Base-by-base conservation (phyloP, 92 coral and sea anemone genomes). In the Epizoanthus rinbou region DNA sequence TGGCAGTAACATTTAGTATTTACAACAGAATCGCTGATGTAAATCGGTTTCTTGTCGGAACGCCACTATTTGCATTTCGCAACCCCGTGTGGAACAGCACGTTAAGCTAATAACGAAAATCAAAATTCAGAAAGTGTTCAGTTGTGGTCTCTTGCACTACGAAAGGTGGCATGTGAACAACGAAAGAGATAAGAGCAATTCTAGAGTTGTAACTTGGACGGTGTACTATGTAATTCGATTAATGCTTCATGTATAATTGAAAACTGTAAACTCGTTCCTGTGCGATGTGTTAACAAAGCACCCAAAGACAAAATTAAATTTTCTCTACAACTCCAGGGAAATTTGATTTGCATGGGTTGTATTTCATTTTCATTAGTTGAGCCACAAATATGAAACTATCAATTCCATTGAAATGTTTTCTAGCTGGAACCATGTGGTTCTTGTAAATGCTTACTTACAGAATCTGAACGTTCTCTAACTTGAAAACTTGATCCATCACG, bases 201-300 rank as follows among this genome's bases (percentile, higher is more conserved):
- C 22, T 60, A 39, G 70, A 78, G 39, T 45, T 78, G 54, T 78
- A 78, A 13, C 58, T 62, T 62, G 41, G 10, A 78, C 41, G 72
- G 24, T 62, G 43, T 79, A 70, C 28, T 43, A 54, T 82, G 73
- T 91, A 83, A 86, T 91, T 88, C 59, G 87, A 88, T 91, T 91
- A 91, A 76, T 60, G 82, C 64, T 60, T 85, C 80, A 80, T 88
- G 24, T 86, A 86, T 86, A 85, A 91, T 88, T 91, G 89, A 91
- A 76, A 78, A 45, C 82, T 62, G 57, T 52, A 63, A 56, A 14
- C 22, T 21, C 82, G 39, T 37, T 37, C 64, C 70, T 60, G 53
- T 50, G 65, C 18, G 39, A 3, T 39, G 58, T 60, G 56, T 22
- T 45, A 78, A 78, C 56, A 37, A 59, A 21, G 16, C 58, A 41